Conservation (phyloP, 2,113 vertebrate species). For the Petaurus breviceps region DNA sequence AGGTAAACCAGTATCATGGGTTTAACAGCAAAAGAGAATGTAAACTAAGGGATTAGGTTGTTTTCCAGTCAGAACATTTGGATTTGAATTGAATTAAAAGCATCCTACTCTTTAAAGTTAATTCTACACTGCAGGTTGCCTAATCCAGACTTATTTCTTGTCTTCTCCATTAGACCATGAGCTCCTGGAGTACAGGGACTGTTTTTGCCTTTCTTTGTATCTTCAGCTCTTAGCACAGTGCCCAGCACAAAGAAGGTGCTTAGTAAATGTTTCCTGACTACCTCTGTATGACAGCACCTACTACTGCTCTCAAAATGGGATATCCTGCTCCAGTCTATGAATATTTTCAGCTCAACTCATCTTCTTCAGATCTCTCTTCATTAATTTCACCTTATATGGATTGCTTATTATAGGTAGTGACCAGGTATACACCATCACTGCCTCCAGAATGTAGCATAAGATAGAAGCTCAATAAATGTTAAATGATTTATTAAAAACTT, state of each 20-base stretch:
- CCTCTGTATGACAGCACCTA: not conserved
- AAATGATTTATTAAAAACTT: not conserved
- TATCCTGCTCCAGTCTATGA: not conserved
- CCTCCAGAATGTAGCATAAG: not conserved
- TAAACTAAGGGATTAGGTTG: not conserved
- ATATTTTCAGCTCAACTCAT: not conserved
- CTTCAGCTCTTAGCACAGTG: not conserved
- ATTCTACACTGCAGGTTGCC: not conserved
- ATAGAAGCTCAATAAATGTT: not conserved
- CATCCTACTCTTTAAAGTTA: not conserved
- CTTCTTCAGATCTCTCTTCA: not conserved
- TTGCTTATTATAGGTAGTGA: not conserved
- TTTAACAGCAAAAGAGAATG: not conserved
- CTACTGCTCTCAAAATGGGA: too few relatives aligned
- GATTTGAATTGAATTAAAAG: not conserved
- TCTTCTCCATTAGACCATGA: not conserved
- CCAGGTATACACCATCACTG: not conserved
- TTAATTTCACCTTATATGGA: not conserved
- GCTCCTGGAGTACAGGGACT: not conserved
- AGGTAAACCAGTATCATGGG: not conserved
- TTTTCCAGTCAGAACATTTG: not conserved
- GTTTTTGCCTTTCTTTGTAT: not conserved
- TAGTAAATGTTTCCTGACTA: not conserved
- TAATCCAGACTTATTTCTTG: not conserved
- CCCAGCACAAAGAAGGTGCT: not conserved